A percentile compares a stretch with the other conserved stretches of the same genome.
Evolutionary conservation across 64 coral and sea anemone genomes (phyloP).

Genomic region (Montipora capricornis): DNA sequence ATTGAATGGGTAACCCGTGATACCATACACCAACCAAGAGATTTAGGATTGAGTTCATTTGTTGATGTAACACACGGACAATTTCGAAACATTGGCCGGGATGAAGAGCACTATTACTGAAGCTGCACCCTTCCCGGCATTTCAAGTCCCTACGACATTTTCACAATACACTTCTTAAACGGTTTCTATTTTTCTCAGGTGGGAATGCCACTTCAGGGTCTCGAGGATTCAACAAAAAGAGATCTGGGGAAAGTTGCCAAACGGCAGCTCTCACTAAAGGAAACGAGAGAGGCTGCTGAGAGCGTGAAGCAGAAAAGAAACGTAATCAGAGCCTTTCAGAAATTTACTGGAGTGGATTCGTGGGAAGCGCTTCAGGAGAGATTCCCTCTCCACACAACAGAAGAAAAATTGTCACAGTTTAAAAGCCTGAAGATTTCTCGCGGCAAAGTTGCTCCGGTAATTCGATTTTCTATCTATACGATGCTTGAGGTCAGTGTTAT

Average conservation of each 20-base stretch:
- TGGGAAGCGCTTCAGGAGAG: neutral
- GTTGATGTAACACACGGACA: too few species aligned
- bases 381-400: conserved; percentile 23
- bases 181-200: neutral
- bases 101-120: too few species aligned
- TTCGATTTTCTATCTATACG: too few species aligned
- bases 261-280: neutral
- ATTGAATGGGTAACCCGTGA: too few species aligned
- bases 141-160: too few species aligned
- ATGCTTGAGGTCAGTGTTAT: too few species aligned
- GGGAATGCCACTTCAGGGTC: conserved; percentile 42
- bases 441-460: neutral
- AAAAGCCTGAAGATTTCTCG: neutral
- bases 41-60: too few species aligned
- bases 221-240: conserved; percentile 12
- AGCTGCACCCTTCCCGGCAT: too few species aligned
- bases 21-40: too few species aligned
- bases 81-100: too few species aligned
- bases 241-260: neutral
- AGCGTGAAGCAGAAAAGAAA: conserved; percentile 25
- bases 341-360: neutral
- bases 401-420: conserved; percentile 63
- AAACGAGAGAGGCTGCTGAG: neutral
- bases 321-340: neutral
- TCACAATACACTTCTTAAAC: too few species aligned